Evolutionary conservation across 2,113 vertebrate genomes (phyloP).

Genomic region (Astur gentilis): DNA sequence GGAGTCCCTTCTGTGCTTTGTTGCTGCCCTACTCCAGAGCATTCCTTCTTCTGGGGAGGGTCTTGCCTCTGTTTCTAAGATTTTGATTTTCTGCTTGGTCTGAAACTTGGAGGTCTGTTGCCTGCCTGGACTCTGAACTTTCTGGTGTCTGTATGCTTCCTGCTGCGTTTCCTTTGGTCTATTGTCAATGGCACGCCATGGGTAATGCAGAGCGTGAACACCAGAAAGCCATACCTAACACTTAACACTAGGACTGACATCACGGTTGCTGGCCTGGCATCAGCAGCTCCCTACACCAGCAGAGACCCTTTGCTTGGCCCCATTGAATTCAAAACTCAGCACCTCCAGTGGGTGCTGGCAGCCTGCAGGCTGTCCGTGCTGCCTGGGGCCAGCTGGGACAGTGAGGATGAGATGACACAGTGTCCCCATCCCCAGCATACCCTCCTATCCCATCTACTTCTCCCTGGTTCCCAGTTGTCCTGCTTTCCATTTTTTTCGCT

Average conservation of each 20-base stretch:
- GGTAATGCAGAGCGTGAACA: not conserved
- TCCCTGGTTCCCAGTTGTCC: not conserved
- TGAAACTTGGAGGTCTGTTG: not conserved
- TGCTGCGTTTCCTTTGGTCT: not conserved
- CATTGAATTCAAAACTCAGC: not conserved
- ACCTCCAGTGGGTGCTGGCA: not conserved
- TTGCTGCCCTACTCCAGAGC: not conserved
- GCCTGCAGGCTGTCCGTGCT: not conserved
- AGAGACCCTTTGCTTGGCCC: not conserved
- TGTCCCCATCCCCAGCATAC: not conserved
- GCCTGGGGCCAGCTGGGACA: not conserved
- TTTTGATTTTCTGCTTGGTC: not conserved
- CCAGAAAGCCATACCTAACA: not conserved
- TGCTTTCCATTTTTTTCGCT: not conserved
- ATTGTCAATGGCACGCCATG: fast-evolving
- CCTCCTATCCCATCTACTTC: not conserved
- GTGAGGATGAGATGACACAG: not conserved
- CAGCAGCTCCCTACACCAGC: not conserved
- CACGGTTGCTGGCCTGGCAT: not conserved
- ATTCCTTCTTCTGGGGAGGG: not conserved
- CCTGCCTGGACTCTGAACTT: not conserved
- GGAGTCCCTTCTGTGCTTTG: not conserved
- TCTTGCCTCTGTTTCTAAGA: not conserved
- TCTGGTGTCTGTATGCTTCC: not conserved
- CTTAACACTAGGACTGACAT: not conserved